These are phyloP conservation scores for Nipponia nippon DNA, from an alignment of 2,113 vertebrate species.

Conservation along the genomic window DNA sequence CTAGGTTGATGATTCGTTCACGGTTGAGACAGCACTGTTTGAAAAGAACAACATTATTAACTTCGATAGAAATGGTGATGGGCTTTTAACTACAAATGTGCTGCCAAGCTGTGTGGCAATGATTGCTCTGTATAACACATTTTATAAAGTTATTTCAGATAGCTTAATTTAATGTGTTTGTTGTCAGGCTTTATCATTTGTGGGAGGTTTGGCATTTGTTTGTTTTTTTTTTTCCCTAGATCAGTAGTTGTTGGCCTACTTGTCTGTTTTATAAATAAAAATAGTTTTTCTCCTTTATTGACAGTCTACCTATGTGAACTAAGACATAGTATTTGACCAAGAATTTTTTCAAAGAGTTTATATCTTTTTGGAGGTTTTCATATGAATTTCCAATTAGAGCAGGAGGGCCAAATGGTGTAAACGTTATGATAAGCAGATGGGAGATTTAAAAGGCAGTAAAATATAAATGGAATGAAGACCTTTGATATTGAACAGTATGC, in stretches of 20 bases:
- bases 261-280: slow-evolving; percentile 15
- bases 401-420: not conserved
- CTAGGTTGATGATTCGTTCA: slow-evolving; percentile 34
- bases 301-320: not conserved
- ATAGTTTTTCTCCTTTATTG: not conserved
- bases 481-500: not conserved
- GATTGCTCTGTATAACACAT: not conserved
- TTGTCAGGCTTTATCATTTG: not conserved
- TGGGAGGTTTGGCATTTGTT: not conserved
- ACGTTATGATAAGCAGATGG: not conserved
- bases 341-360: not conserved
- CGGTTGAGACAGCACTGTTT: slow-evolving; percentile 49
- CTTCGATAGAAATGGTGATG: not conserved
- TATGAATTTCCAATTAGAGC: not conserved
- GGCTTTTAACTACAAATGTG: slow-evolving; percentile 32
- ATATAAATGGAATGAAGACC: not conserved
- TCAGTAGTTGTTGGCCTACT: slow-evolving; percentile 15
- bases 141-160: not conserved
- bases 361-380: not conserved
- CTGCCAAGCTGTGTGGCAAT: not conserved
- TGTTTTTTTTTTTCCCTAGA: not conserved
- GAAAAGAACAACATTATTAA: slow-evolving; percentile 62
- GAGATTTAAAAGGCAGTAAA: not conserved
- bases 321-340: not conserved
- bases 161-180: slow-evolving; percentile 18